Percentiles rank a stretch among this genome's conserved stretches.
Conservation (phyloP, 1,140 invertebrate genomes). For the Drosophila tristis region DNA sequence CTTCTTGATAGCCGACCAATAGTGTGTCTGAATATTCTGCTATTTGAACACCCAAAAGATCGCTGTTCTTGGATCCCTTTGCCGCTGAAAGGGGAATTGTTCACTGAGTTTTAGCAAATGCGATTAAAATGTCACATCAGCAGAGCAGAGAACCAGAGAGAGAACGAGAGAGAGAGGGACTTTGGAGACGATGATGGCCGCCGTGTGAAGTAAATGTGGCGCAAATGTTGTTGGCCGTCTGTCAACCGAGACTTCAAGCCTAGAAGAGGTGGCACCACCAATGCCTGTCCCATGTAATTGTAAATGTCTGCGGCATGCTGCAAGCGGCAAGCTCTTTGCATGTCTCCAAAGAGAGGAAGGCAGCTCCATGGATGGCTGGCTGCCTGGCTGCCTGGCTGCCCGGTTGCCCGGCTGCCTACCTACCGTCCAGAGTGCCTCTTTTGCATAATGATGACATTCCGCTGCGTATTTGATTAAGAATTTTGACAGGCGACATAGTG, state of each 20-base stretch:
- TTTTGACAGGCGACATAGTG: constrained; percentile 83
- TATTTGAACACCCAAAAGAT: constrained; percentile 5
- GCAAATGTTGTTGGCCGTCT: constrained; percentile 80
- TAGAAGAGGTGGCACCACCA: constrained; percentile 25
- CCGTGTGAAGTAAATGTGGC: constrained; percentile 82
- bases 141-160: constrained; percentile 8
- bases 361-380: constrained; percentile 15
- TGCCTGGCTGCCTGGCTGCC: neutral
- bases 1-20: too few relatives aligned
- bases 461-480: constrained; percentile 82
- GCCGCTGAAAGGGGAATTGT: constrained; percentile 62
- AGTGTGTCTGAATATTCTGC: constrained; percentile 21
- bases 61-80: neutral
- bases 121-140: constrained; percentile 82
- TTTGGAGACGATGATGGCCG: constrained; percentile 53
- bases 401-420: constrained; percentile 1
- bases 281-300: constrained; percentile 56
- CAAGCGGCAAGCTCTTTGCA: constrained; percentile 17
- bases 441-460: constrained; percentile 83
- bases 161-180: constrained; percentile 34
- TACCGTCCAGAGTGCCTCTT: constrained; percentile 28
- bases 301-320: constrained; percentile 60
- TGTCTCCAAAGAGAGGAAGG: constrained; percentile 39
- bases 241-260: constrained; percentile 54
- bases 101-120: constrained; percentile 84